phyloP scores from a whole-genome alignment of 2,113 vertebrate genomes.

The Phalacrocorax carbo region DNA sequence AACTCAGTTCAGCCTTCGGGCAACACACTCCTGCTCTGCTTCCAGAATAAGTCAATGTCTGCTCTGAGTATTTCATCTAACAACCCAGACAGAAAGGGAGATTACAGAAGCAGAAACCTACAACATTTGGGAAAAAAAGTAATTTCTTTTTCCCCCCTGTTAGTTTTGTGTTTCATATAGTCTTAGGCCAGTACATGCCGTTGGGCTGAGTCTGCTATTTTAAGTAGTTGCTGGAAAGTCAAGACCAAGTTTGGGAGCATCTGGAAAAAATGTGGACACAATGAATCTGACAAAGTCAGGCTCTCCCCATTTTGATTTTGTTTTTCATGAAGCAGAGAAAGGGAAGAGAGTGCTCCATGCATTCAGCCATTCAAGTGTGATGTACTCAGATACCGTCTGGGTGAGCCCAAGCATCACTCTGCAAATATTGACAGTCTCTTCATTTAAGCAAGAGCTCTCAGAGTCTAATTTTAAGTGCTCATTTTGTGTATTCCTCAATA shows the following conservation, averaged over 20 bases:
- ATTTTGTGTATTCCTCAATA: neutral
- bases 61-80: neutral
- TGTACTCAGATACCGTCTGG: neutral
- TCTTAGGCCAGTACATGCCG: neutral
- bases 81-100: neutral
- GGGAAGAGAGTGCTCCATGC: neutral
- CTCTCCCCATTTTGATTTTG: neutral
- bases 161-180: neutral
- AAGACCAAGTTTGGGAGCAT: neutral
- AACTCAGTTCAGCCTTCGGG: constrained; percentile 14
- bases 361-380: constrained; percentile 15
- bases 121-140: neutral
- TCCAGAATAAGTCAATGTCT: neutral
- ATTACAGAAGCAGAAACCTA: neutral
- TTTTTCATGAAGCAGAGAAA: constrained; percentile 20
- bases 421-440: constrained; percentile 57
- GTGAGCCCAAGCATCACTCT: neutral
- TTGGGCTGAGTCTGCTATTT: neutral
- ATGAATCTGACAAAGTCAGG: neutral
- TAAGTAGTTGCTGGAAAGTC: neutral
- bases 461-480: constrained; percentile 37
- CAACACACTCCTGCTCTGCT: neutral
- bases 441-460: constrained; percentile 43
- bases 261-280: neutral
- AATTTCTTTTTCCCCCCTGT: neutral